Conservation (phyloP, 53 echinoderm and acorn worm species). For the Arbacia lixula region DNA sequence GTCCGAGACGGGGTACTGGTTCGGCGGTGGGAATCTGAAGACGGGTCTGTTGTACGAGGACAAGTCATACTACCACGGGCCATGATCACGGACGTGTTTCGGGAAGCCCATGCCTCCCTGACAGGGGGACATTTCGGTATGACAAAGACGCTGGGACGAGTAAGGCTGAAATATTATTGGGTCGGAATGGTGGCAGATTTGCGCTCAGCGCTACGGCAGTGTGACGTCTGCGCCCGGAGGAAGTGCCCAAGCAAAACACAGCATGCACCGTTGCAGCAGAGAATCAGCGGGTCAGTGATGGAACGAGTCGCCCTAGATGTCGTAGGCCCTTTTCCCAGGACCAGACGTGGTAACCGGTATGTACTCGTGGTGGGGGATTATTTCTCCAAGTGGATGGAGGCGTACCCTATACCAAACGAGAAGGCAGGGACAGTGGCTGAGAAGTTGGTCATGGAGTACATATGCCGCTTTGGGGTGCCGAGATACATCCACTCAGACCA, state of each 20-base stretch:
- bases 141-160: background rate
- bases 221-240: conserved; percentile 12
- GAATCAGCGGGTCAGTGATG: background rate
- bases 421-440: conserved; percentile 17
- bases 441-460: background rate
- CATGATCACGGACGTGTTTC: background rate
- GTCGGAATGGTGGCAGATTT: conserved; percentile 3
- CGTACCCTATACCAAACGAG: conserved; percentile 2
- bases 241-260: background rate
- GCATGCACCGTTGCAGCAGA: conserved; percentile 8
- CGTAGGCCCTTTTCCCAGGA: conserved; percentile 2
- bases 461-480: conserved; percentile 15
- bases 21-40: background rate
- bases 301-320: conserved; percentile 11
- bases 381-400: conserved; percentile 38
- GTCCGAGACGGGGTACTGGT: background rate
- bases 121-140: conserved; percentile 24
- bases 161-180: conserved; percentile 7
- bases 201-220: background rate
- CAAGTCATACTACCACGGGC: background rate
- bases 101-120: background rate
- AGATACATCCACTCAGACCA: conserved; percentile 18
- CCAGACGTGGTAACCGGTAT: conserved; percentile 3
- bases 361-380: conserved; percentile 1
- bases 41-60: background rate